Percentiles rank a stretch among this genome's conserved stretches.
Evolutionary conservation across 2,888 invertebrate species (phyloP).

Genomic region (Baronia brevicornis): DNA sequence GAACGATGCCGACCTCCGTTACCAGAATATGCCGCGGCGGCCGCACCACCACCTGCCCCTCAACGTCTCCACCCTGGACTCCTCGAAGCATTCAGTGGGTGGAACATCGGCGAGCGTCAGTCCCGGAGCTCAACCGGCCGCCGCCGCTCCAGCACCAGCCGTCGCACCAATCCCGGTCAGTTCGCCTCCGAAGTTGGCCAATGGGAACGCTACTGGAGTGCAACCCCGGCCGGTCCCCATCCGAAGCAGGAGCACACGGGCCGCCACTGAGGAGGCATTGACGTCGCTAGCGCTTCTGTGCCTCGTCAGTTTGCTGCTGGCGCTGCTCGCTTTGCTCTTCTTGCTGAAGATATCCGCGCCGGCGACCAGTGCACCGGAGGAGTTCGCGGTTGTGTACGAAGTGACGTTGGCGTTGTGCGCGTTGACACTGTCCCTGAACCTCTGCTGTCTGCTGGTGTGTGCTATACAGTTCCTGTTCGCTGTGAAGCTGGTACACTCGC

Average conservation of each 20-base stretch:
- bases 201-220: constrained; percentile 76
- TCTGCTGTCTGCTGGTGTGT: constrained; percentile 94
- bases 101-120: constrained; percentile 75
- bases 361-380: constrained; percentile 79
- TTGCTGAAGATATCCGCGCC: constrained; percentile 88
- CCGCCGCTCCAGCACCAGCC: constrained; percentile 35
- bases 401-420: constrained; percentile 93
- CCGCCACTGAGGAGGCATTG: constrained; percentile 81
- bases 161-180: constrained; percentile 45
- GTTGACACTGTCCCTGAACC: constrained; percentile 89
- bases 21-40: constrained; percentile 75
- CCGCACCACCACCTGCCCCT: constrained; percentile 78
- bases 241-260: constrained; percentile 50
- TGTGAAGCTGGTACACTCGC: constrained; percentile 91
- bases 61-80: constrained; percentile 80
- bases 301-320: constrained; percentile 88
- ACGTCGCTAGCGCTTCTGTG: constrained; percentile 90
- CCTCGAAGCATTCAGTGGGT: constrained; percentile 78
- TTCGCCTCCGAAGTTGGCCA: constrained; percentile 64
- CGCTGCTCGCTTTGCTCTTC: constrained; percentile 88
- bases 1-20: constrained; percentile 71
- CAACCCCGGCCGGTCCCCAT: constrained; percentile 42
- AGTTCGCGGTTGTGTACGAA: constrained; percentile 92
- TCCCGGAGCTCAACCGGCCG: constrained; percentile 62
- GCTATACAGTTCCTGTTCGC: constrained; percentile 96